These are phyloP conservation scores for Dicycla oo DNA, from an alignment of 2,888 invertebrate genomes.

Conservation along the genomic window DNA sequence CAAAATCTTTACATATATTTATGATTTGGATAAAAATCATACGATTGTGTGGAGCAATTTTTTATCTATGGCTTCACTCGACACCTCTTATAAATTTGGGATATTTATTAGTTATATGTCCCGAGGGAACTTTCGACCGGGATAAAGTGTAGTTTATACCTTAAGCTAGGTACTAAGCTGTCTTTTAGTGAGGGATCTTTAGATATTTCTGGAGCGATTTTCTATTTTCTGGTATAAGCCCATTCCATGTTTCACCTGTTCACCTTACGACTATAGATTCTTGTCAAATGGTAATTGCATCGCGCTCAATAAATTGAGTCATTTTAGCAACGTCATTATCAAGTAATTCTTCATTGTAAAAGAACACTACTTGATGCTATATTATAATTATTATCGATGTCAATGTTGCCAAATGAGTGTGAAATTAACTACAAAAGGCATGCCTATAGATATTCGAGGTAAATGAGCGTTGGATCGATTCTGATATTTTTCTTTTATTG, in stretches of 20 bases:
- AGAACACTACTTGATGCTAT: not conserved
- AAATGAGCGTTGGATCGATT: not conserved
- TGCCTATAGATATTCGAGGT: not conserved
- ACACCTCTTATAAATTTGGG: constrained; percentile 59
- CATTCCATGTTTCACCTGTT: not conserved
- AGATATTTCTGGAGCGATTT: constrained; percentile 27
- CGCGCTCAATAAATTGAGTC: not conserved
- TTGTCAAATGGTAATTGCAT: constrained; percentile 9
- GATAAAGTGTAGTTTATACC: constrained; percentile 62
- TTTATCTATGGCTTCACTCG: constrained; percentile 50
- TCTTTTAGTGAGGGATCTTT: constrained; percentile 47
- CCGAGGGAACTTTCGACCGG: constrained; percentile 55
- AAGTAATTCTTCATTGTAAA: not conserved
- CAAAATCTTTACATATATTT: constrained; percentile 41
- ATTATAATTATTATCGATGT: not conserved
- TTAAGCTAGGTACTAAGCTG: constrained; percentile 58
- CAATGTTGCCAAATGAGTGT: not conserved
- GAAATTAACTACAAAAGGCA: not conserved
- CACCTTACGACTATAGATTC: not conserved
- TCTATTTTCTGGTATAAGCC: constrained; percentile 2
- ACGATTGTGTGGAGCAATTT: constrained; percentile 50
- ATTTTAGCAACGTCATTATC: not conserved
- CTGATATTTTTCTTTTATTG: constrained; percentile 9
- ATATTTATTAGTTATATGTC: constrained; percentile 63
- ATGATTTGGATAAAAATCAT: constrained; percentile 41